Evolutionary conservation across 2,888 invertebrate species (phyloP).

Genomic region (Adineta ricciae): DNA sequence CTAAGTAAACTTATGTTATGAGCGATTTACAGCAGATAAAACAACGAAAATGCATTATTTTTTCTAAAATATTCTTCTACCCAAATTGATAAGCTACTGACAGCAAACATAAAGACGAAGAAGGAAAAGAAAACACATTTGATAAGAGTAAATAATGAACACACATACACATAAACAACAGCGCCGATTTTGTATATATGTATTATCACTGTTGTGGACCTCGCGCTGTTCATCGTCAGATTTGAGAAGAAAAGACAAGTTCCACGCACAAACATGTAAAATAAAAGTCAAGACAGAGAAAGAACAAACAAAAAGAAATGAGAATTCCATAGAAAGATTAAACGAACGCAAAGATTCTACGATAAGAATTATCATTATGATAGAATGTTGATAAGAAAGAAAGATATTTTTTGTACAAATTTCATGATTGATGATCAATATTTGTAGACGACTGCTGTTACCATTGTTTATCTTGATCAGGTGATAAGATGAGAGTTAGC

Average conservation of each 20-base stretch:
- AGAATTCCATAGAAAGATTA: neutral
- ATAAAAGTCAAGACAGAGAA: neutral
- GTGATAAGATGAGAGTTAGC: neutral
- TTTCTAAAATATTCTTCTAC: neutral
- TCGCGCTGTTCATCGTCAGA: neutral
- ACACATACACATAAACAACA: neutral
- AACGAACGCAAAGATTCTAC: neutral
- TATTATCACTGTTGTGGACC: constrained; percentile 15
- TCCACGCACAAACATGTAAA: neutral
- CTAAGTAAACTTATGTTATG: neutral
- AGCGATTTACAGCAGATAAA: neutral
- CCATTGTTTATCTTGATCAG: neutral
- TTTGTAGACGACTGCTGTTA: neutral
- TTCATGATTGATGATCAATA: neutral
- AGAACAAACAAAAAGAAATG: neutral
- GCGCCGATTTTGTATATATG: neutral
- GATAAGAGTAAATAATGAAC: neutral
- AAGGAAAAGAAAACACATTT: neutral
- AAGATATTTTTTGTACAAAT: neutral
- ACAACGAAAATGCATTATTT: neutral
- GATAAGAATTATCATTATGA: neutral
- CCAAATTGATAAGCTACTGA: neutral
- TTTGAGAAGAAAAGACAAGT: neutral
- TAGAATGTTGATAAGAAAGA: neutral
- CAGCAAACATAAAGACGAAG: neutral